Evolutionary conservation across 2,888 invertebrate genomes (phyloP), one percentile per base, ranked within the genome.

Genomic region (Tinea semifulvella): DNA sequence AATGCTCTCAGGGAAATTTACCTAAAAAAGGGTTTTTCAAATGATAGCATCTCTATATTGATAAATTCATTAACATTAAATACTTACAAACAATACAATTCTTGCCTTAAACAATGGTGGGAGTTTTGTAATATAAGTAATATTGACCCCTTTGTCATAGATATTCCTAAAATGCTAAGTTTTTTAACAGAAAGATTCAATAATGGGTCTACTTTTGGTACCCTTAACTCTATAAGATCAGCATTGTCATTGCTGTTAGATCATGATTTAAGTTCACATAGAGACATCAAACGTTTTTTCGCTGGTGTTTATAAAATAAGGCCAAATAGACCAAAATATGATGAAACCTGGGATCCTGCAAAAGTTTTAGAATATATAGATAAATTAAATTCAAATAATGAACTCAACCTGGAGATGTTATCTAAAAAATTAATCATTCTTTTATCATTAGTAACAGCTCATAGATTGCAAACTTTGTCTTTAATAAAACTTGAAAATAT

Each of bases 291-390:
- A 6, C 31, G 52, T 0, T 52, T 52, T 31, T 27, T 55, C 10
- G 54, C 52, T 20, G 50, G 53, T 0, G 47, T 48, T 10, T 53
- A 43, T 38, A 44, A 42, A 1, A 14, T 50, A 14, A 48, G 45
- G 44, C 16, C 52, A 50, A 5, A 43, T 47, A 14, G n/a, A 14
- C 52, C 52, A 0, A 52, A 50, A 46, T 54, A 52, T 28, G 31
- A 46, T 13, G 5, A 7, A 1, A 54, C 51, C 4, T 52, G 50
- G 52, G 45, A 50, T 25, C 44, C 49, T n/a, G 31, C 11, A 10
- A 14, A 18, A n/a, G 48, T 48, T 7, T 22, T 48, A 16, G 35
- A 47, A 10, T 40, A 36, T 31, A 16, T 49, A 28, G n/a, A 10
- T 3, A 36, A 22, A 4, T 2, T 7, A 3, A 38, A 27, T 45